phyloP scores from a whole-genome alignment of 2,888 invertebrate genomes.

The Cerceris rybyensis region DNA sequence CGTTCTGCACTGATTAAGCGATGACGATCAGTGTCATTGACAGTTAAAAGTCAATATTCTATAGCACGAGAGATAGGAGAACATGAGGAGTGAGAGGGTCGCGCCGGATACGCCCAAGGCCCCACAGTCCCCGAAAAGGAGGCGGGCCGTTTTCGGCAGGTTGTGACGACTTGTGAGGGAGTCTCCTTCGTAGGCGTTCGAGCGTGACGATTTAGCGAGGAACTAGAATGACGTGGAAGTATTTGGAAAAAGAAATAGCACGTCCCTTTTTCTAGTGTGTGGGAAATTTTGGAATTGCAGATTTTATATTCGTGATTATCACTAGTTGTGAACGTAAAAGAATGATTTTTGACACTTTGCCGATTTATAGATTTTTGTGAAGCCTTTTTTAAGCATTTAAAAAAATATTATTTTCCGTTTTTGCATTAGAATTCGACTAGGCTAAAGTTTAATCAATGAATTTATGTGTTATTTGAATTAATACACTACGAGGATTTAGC shows the following conservation, averaged over 20 bases:
- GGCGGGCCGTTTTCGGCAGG: slow-evolving; percentile 1
- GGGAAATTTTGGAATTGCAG: too few species aligned
- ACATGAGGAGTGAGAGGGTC: slow-evolving; percentile 42
- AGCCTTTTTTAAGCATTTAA: too few species aligned
- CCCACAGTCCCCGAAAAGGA: slow-evolving; percentile 37
- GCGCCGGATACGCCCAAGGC: slow-evolving; percentile 4
- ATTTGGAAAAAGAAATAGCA: slow-evolving; percentile 35
- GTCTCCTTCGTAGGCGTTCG: slow-evolving; percentile 68
- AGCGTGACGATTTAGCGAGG: slow-evolving; percentile 65
- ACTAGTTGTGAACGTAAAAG: too few species aligned
- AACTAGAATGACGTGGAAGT: slow-evolving; percentile 56
- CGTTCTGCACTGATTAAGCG: slow-evolving; percentile 23
- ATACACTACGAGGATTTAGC: too few species aligned
- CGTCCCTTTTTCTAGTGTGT: too few species aligned
- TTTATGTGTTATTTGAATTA: too few species aligned
- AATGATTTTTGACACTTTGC: too few species aligned
- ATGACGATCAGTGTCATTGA: slow-evolving; percentile 57
- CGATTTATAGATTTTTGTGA: too few species aligned
- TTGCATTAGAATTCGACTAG: too few species aligned
- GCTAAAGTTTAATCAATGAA: too few species aligned
- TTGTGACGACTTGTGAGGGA: slow-evolving; percentile 5
- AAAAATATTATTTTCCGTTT: too few species aligned
- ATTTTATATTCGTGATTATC: too few species aligned
- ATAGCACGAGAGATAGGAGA: slow-evolving; percentile 53
- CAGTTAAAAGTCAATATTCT: slow-evolving; percentile 61